These are phyloP conservation scores for Brenthis daphne DNA, from an alignment of 2,888 invertebrate genomes.

Conservation along the genomic window DNA sequence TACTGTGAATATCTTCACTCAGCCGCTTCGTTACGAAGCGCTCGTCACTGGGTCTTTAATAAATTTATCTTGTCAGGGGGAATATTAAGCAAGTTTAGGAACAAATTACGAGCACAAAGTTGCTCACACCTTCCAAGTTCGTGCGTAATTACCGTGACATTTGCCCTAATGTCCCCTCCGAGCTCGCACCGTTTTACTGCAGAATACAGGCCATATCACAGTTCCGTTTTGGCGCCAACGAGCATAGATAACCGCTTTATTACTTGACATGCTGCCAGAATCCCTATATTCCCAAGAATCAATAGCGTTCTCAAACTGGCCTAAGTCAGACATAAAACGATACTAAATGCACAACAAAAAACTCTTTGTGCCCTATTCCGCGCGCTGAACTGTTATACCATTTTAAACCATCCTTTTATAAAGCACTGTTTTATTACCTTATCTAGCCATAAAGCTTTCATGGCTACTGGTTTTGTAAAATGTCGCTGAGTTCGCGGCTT, in stretches of 20 bases:
- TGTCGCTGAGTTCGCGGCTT: conserved; percentile 53
- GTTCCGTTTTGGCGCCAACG: conserved; percentile 68
- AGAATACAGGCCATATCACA: conserved; percentile 58
- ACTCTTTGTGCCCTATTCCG: conserved; percentile 19
- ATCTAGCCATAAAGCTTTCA: conserved; percentile 55
- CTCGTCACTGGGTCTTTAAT: conserved; percentile 68
- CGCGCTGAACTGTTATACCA: conserved; percentile 41
- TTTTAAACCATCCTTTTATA: conserved; percentile 55
- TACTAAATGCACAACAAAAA: conserved; percentile 7
- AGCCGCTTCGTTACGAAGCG: conserved; percentile 39
- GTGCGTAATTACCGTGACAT: conserved; percentile 66
- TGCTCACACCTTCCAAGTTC: conserved; percentile 68
- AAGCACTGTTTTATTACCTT: conserved; percentile 59
- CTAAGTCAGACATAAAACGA: conserved; percentile 33
- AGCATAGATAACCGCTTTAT: conserved; percentile 73
- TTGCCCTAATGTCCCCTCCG: conserved; percentile 57
- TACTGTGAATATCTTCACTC: conserved; percentile 43
- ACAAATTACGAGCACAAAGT: conserved; percentile 77
- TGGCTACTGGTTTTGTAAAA: conserved; percentile 66
- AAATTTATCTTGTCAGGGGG: conserved; percentile 78
- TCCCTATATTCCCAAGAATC: conserved; percentile 51
- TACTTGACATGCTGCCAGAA: conserved; percentile 69
- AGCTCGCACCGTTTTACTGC: conserved; percentile 59
- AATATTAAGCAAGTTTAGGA: conserved; percentile 75
- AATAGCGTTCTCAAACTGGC: conserved; percentile 43